phyloP scores from a whole-genome alignment of 2,113 vertebrate genomes.

The Limanda limanda region DNA sequence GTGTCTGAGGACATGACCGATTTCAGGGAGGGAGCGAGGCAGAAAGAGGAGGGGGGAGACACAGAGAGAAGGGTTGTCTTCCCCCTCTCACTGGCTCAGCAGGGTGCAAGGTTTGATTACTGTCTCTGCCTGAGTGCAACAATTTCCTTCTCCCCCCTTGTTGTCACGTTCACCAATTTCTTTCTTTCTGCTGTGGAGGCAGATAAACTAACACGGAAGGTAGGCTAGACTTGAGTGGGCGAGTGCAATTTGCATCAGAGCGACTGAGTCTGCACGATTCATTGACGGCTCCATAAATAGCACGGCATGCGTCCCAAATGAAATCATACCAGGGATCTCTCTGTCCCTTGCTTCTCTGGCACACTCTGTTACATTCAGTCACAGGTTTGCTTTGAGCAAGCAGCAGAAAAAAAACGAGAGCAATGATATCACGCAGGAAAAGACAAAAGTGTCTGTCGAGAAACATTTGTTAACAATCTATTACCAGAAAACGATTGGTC shows the following conservation, averaged over 20 bases:
- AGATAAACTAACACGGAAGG: slow-evolving; percentile 65
- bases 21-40: slow-evolving; percentile 31
- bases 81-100: slow-evolving; percentile 22
- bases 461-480: slow-evolving; percentile 54
- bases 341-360: background rate
- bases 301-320: slow-evolving; percentile 53
- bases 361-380: slow-evolving; percentile 19
- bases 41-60: slow-evolving; percentile 14
- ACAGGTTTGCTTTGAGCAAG: slow-evolving; percentile 32
- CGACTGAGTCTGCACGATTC: slow-evolving; percentile 66
- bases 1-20: slow-evolving; percentile 29
- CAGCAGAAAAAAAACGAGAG: slow-evolving; percentile 41
- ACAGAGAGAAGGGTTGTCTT: slow-evolving; percentile 13
- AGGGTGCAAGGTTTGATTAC: slow-evolving; percentile 63
- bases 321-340: slow-evolving; percentile 51
- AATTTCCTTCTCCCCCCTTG: slow-evolving; percentile 19
- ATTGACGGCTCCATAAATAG: slow-evolving; percentile 68
- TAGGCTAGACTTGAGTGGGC: slow-evolving; percentile 69
- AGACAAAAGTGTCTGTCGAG: slow-evolving; percentile 42
- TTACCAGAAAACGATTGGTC: slow-evolving; percentile 39
- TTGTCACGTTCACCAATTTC: slow-evolving; percentile 54
- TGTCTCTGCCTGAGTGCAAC: slow-evolving; percentile 49
- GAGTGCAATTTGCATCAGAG: slow-evolving; percentile 67
- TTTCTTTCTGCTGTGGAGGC: slow-evolving; percentile 52
- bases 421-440: slow-evolving; percentile 44